A percentile compares a stretch with the other conserved stretches of the same genome.
These are phyloP conservation scores for Amazona guildingii DNA, from an alignment of 2,113 vertebrate species.

Conservation along the genomic window DNA sequence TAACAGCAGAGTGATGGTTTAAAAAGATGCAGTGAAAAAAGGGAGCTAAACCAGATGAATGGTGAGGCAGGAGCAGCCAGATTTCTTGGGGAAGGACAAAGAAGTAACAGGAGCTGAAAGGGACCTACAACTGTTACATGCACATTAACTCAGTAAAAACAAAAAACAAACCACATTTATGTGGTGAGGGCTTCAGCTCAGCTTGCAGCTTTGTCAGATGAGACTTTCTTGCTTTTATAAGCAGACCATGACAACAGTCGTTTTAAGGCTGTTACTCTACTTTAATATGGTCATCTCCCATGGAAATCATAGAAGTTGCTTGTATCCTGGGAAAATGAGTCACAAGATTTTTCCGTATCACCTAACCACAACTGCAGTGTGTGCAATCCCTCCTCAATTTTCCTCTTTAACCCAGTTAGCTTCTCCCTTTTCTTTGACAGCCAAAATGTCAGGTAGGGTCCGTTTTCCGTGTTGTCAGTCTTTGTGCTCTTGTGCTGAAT, in stretches of 20 bases:
- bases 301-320: neutral
- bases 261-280: neutral
- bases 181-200: neutral
- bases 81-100: neutral
- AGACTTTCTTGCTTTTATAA: neutral
- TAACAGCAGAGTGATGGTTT: neutral
- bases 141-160: neutral
- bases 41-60: neutral
- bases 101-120: neutral
- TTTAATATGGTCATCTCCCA: neutral
- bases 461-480: constrained; percentile 28
- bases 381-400: neutral
- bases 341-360: neutral
- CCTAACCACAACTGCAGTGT: neutral
- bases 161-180: neutral
- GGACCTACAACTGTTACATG: neutral
- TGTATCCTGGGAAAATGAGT: neutral
- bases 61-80: neutral
- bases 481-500: neutral
- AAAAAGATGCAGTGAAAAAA: neutral
- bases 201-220: neutral
- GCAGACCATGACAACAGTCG: neutral
- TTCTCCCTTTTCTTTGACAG: constrained; percentile 48
- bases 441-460: constrained; percentile 23
- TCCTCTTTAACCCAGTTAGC: constrained; percentile 31